Evolutionary conservation across 2,888 invertebrate species (phyloP).

Genomic region (Melipona beecheii): DNA sequence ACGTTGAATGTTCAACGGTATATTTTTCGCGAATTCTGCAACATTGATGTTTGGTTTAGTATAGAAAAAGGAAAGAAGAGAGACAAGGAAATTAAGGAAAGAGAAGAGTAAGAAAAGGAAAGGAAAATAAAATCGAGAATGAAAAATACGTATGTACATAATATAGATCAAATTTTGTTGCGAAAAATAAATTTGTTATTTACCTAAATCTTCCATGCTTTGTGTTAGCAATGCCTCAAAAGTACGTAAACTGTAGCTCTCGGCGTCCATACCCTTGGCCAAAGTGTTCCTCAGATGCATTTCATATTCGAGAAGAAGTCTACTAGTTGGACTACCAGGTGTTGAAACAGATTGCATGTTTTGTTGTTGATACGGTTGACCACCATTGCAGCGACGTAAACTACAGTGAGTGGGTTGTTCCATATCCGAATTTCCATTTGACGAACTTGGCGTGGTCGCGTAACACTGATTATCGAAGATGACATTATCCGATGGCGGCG

Average conservation of each 20-base stretch:
- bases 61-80: neutral
- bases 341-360: slow-evolving; percentile 84
- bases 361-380: slow-evolving; percentile 85
- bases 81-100: neutral
- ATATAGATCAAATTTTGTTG: neutral
- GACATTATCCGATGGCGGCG: slow-evolving; percentile 96
- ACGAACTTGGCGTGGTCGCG: slow-evolving; percentile 96
- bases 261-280: slow-evolving; percentile 97
- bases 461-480: slow-evolving; percentile 98
- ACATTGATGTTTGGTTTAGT: slow-evolving; percentile 10
- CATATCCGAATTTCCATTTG: slow-evolving; percentile 96
- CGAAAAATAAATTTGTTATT: slow-evolving; percentile 59
- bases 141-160: neutral
- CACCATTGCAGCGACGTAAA: slow-evolving; percentile 81
- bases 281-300: slow-evolving; percentile 96
- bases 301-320: slow-evolving; percentile 95
- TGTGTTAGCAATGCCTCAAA: slow-evolving; percentile 96
- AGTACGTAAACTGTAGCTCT: slow-evolving; percentile 96
- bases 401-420: slow-evolving; percentile 88
- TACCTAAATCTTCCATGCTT: slow-evolving; percentile 97
- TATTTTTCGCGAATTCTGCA: slow-evolving; percentile 93
- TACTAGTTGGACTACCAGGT: slow-evolving; percentile 93
- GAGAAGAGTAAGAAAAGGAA: neutral
- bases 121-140: too few relatives aligned
- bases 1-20: slow-evolving; percentile 93